A percentile compares a stretch with the other conserved stretches of the same genome.
Evolutionary conservation across 2,888 invertebrate genomes (phyloP).

Genomic region (Stegana nigrithorax): DNA sequence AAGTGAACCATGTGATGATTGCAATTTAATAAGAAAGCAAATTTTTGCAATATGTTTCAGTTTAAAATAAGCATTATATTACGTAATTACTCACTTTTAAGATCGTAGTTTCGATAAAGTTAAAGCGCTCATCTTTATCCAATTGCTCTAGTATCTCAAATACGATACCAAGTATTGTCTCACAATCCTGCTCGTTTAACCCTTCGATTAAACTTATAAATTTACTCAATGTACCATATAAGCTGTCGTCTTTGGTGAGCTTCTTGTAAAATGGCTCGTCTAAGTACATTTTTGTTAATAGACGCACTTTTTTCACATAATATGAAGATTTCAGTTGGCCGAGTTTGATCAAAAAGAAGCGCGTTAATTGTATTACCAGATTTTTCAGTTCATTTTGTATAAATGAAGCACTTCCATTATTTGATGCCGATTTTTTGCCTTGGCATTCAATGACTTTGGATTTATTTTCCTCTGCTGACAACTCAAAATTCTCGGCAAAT

Average conservation of each 20-base stretch:
- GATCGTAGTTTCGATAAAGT: slow-evolving; percentile 71
- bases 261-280: slow-evolving; percentile 70
- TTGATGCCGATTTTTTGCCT: not conserved
- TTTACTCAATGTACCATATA: slow-evolving; percentile 51
- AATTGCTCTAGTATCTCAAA: slow-evolving; percentile 74
- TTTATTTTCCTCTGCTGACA: slow-evolving; percentile 15
- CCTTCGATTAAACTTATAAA: slow-evolving; percentile 51
- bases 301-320: slow-evolving; percentile 71
- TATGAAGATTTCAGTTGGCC: slow-evolving; percentile 67
- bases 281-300: slow-evolving; percentile 73
- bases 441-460: slow-evolving; percentile 20
- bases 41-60: not conserved
- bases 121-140: slow-evolving; percentile 70
- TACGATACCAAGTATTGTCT: slow-evolving; percentile 73
- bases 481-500: slow-evolving; percentile 63
- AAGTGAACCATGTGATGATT: not conserved
- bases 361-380: slow-evolving; percentile 53
- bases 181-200: slow-evolving; percentile 69
- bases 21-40: not conserved
- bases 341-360: slow-evolving; percentile 72
- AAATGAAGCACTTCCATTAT: slow-evolving; percentile 42
- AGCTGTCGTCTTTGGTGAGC: slow-evolving; percentile 62
- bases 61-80: not conserved
- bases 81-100: slow-evolving; percentile 70
- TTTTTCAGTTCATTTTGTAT: slow-evolving; percentile 59